phyloP scores from a whole-genome alignment of 2,797 vertebrate genomes.

The Bufotes viridis region DNA sequence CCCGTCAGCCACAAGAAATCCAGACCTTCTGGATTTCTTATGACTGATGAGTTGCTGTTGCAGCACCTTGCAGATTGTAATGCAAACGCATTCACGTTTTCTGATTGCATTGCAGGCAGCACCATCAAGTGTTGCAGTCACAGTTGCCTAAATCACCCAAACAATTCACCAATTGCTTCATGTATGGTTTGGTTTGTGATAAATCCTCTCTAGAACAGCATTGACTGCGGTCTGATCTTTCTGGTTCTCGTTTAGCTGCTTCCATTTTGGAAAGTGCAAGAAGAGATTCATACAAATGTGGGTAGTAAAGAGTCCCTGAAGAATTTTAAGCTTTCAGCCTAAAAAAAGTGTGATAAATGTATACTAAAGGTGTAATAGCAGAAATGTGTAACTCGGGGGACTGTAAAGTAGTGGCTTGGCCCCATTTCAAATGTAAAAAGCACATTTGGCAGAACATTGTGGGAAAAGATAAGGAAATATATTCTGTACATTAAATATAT shows the following conservation, averaged over 20 bases:
- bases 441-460: conserved; percentile 27
- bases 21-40: too few relatives aligned
- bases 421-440: conserved; percentile 31
- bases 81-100: too few relatives aligned
- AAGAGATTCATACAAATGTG: background rate
- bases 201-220: background rate
- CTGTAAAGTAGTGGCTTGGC: conserved; percentile 34
- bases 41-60: too few relatives aligned
- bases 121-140: too few relatives aligned
- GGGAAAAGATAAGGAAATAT: background rate
- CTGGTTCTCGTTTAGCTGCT: background rate
- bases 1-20: too few relatives aligned
- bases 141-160: too few relatives aligned
- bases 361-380: background rate
- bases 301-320: conserved; percentile 19
- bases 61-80: too few relatives aligned
- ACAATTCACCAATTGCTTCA: too few relatives aligned
- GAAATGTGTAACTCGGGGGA: background rate
- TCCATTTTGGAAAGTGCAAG: background rate
- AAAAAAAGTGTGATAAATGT: conserved; percentile 25
- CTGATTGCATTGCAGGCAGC: too few relatives aligned
- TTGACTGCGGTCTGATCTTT: background rate
- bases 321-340: background rate
- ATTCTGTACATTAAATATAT: background rate
- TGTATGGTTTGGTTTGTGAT: too few relatives aligned